phyloP scores from a whole-genome alignment of 2,888 invertebrate species.

The Apoda limacodes region DNA sequence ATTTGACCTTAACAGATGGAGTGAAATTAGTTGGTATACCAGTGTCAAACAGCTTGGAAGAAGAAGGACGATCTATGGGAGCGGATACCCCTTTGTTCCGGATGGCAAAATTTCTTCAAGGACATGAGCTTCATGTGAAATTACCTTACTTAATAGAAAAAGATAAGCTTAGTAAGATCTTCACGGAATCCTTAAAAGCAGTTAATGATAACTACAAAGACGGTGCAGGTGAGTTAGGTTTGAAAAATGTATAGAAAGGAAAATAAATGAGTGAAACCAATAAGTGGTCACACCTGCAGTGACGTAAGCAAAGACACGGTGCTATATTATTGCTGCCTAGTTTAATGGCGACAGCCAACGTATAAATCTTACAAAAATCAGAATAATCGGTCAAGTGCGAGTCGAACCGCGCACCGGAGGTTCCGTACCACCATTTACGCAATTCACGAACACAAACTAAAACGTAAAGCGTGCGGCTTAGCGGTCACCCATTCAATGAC shows the following conservation, averaged over 20 bases:
- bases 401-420: too few species aligned
- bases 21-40: constrained; percentile 71
- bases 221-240: constrained; percentile 55
- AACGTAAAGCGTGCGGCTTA: too few species aligned
- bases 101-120: constrained; percentile 76
- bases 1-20: constrained; percentile 72
- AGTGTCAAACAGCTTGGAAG: constrained; percentile 55
- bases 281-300: too few species aligned
- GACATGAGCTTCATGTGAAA: constrained; percentile 79
- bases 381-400: too few species aligned
- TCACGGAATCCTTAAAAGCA: constrained; percentile 63
- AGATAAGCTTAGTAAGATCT: constrained; percentile 71
- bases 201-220: constrained; percentile 55
- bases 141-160: constrained; percentile 77
- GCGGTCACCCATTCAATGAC: too few species aligned
- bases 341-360: too few species aligned
- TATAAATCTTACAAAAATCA: too few species aligned
- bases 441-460: too few species aligned
- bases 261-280: neutral
- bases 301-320: too few species aligned
- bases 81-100: constrained; percentile 68
- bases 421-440: too few species aligned
- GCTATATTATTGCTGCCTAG: too few species aligned
- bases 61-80: constrained; percentile 56
- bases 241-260: too few species aligned